Evolutionary conservation across 2,888 invertebrate genomes (phyloP).

Genomic region (Hydraecia micacea): DNA sequence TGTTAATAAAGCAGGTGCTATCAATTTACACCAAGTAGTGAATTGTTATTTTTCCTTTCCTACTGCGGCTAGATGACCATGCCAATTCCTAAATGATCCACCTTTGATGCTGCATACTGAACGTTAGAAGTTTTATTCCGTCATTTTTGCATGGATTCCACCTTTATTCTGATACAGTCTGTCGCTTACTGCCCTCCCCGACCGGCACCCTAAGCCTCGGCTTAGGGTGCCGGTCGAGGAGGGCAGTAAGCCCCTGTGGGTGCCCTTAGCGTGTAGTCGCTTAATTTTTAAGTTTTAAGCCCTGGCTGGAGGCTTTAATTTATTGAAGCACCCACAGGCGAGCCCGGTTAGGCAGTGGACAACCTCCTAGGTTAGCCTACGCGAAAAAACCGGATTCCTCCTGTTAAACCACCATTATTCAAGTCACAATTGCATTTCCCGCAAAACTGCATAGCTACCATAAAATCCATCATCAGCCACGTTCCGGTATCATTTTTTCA

Average conservation of each 20-base stretch:
- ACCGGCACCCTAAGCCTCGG: too few relatives aligned
- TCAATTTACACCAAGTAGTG: not conserved
- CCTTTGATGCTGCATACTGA: not conserved
- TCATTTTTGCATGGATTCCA: too few relatives aligned
- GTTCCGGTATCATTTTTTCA: slow-evolving; percentile 26
- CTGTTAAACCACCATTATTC: not conserved
- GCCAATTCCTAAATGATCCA: too few relatives aligned
- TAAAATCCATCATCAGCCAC: not conserved
- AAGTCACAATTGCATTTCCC: not conserved
- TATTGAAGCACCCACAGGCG: too few relatives aligned
- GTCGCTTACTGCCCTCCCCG: too few relatives aligned
- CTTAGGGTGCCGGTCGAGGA: too few relatives aligned
- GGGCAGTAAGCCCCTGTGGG: too few relatives aligned
- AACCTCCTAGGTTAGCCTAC: not conserved
- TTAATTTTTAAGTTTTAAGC: too few relatives aligned
- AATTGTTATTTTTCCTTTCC: not conserved
- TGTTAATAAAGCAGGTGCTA: not conserved
- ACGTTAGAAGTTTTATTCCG: too few relatives aligned
- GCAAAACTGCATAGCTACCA: not conserved
- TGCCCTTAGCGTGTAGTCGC: too few relatives aligned
- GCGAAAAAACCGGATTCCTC: not conserved
- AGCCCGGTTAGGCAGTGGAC: not conserved
- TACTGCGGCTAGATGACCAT: not conserved
- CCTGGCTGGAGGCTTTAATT: too few relatives aligned
- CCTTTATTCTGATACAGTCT: too few relatives aligned